Conservation (phyloP, 2,888 invertebrate species). For the Andrena bucephala region DNA sequence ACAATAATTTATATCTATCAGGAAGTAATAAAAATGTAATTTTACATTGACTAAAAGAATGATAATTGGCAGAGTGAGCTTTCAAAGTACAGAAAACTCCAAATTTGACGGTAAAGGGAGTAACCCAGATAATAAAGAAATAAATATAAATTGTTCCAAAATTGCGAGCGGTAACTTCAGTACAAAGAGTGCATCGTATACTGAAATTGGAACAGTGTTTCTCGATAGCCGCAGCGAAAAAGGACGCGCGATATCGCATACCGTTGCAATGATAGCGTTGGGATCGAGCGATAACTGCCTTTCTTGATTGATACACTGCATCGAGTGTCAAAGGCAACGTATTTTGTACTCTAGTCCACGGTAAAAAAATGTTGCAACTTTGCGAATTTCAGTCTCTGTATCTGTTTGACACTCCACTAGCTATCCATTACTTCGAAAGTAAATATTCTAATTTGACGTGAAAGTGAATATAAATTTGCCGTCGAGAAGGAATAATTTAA, state of each 20-base stretch:
- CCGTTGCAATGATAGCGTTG: slow-evolving; percentile 43
- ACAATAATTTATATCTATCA: no score
- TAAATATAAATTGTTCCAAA: background rate
- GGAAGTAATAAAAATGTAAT: no score
- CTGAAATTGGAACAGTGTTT: slow-evolving; percentile 31
- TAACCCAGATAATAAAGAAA: background rate
- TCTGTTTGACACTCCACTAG: background rate
- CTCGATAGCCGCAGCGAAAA: slow-evolving; percentile 19
- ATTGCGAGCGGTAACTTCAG: background rate
- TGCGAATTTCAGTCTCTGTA: slow-evolving; percentile 25
- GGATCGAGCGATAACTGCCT: slow-evolving; percentile 59
- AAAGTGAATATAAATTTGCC: background rate
- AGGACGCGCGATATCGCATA: slow-evolving; percentile 49
- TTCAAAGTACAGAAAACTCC: background rate
- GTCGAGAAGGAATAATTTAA: background rate
- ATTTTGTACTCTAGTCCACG: slow-evolving; percentile 51
- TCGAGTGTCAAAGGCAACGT: slow-evolving; percentile 61
- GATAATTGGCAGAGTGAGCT: no score
- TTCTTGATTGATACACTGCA: slow-evolving; percentile 61
- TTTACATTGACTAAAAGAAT: no score
- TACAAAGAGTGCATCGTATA: slow-evolving; percentile 10
- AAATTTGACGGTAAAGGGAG: no score
- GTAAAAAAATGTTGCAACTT: slow-evolving; percentile 34
- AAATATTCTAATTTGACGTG: slow-evolving; percentile 13
- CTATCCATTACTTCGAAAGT: background rate